Conservation (phyloP, 1,140 invertebrate species). For the Nomia melanderi region DNA sequence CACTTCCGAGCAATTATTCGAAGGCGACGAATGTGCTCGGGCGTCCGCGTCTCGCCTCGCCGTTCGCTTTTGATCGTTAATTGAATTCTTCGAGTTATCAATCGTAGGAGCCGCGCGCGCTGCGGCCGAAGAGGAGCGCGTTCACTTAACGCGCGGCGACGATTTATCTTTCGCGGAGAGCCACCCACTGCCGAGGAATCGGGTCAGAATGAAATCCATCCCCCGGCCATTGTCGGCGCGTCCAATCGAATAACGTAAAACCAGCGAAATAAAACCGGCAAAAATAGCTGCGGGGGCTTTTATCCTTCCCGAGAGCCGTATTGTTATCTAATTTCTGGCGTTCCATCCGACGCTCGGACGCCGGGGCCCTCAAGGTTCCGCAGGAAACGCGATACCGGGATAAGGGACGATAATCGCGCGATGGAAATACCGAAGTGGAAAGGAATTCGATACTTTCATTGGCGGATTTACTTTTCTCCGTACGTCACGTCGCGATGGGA, state of each 20-base stretch:
- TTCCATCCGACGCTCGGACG: background rate
- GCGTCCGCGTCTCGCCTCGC: background rate
- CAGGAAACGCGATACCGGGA: background rate
- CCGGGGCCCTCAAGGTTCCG: background rate
- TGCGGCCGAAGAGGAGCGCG: background rate
- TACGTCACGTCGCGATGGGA: too few relatives aligned
- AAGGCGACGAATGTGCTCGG: background rate
- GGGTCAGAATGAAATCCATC: background rate
- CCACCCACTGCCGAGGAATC: background rate
- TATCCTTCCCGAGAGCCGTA: background rate
- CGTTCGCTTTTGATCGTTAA: conserved; percentile 19
- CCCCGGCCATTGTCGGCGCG: background rate
- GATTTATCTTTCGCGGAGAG: background rate
- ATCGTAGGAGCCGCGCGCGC: background rate
- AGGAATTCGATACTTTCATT: background rate
- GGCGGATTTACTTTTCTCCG: background rate
- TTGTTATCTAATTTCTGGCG: conserved; percentile 2
- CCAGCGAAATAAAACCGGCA: background rate
- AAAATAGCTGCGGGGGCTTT: background rate
- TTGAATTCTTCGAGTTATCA: conserved; percentile 36
- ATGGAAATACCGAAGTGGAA: background rate
- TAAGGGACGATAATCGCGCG: background rate
- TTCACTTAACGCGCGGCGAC: conserved; percentile 1
- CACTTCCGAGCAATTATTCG: conserved; percentile 3
- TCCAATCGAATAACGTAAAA: background rate